These are phyloP conservation scores for Pogonocichla stellata DNA, from an alignment of 2,113 vertebrate genomes.

Conservation along the genomic window DNA sequence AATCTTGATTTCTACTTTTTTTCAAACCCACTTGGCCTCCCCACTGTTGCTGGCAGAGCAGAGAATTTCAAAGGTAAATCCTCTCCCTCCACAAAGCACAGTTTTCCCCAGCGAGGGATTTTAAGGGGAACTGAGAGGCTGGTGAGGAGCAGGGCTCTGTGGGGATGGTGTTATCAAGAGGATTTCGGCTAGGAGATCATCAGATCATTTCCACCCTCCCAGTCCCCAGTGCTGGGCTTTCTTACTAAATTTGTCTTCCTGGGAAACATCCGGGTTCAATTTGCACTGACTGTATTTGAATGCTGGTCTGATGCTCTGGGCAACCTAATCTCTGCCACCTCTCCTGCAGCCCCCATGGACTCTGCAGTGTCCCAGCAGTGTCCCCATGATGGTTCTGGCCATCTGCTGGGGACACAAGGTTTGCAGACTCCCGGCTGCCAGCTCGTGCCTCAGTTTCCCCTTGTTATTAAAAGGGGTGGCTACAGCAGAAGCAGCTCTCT, in stretches of 20 bases:
- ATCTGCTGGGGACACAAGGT: background rate
- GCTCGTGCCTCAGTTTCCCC: background rate
- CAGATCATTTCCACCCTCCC: background rate
- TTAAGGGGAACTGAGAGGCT: background rate
- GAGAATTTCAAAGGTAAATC: background rate
- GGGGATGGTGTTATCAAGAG: rapidly evolving
- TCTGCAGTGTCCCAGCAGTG: background rate
- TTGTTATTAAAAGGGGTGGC: background rate
- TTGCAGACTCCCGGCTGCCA: background rate
- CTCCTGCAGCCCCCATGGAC: background rate
- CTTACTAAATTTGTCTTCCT: background rate
- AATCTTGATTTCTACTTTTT: background rate
- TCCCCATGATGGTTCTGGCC: background rate
- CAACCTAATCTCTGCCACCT: background rate
- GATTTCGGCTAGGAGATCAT: background rate
- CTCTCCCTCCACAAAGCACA: background rate
- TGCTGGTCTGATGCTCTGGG: background rate
- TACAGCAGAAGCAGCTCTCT: background rate
- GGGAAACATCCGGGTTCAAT: background rate
- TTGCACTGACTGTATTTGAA: background rate
- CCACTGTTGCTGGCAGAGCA: background rate
- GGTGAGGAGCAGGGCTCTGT: background rate
- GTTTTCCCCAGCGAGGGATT: background rate
- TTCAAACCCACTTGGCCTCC: background rate
- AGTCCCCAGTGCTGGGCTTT: background rate